Evolutionary conservation across 2,113 vertebrate species (phyloP), one percentile per base, ranked within the genome.

Genomic region (Xiphorhynchus elegans): DNA sequence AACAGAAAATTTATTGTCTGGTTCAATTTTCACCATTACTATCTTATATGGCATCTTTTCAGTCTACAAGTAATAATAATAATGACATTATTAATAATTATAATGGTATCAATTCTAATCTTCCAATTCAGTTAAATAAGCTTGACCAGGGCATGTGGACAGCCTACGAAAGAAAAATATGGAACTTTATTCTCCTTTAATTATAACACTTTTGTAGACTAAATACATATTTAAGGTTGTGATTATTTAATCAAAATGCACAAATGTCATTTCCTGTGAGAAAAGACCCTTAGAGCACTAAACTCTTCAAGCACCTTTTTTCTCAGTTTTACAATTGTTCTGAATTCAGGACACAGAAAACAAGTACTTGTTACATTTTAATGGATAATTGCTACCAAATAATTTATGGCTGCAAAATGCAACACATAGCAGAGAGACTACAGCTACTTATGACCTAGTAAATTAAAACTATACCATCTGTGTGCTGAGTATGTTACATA

Each of bases 381-480:
- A 94, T 72, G 81, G 84, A 96, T 97, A 97, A 98, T 96, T 97
- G 91, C 95, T 97, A 93, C 73, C 94, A 88, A 98, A 97, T 98
- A 98, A 98, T 98, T 98, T 97, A 98, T 95, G 40, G 64, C 81
- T 97, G 42, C 56, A 95, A 90, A 97, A 91, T 67, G 50, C 89
- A 94, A 87, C 89, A 68, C 44, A 76, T 55, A 93, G 85, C 89
- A 83, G 77, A 97, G 68, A 97, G 52, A 96, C 87, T 91, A 91
- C 47, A 87, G 86, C 92, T 95, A 83, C 89, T 96, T 95, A 95
- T 62, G 97, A 87, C 52, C 78, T 62, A 95, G 94, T 97, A 96
- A 97, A 98, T 98, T 97, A 98, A 97, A 98, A 93, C 82, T 47
- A 98, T 97, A 83, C 60, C 35, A 86, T 96, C 78, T 89, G 47